A percentile compares a stretch with the other conserved stretches of the same genome.
Evolutionary conservation across 2,113 vertebrate species (phyloP).

Genomic region (Antechinus flavipes): DNA sequence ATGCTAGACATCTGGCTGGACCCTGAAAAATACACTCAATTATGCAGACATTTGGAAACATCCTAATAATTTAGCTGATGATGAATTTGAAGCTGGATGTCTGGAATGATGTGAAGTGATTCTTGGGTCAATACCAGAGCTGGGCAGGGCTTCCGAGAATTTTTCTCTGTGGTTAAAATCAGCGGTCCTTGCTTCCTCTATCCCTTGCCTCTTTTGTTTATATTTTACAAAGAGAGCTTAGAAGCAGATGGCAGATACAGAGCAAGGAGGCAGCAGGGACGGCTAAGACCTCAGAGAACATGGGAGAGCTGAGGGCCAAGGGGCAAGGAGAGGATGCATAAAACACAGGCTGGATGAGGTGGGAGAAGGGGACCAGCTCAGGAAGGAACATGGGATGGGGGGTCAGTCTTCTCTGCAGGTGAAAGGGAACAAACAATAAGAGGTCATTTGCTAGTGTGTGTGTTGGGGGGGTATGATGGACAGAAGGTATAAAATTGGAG

Average conservation of each 20-base stretch:
- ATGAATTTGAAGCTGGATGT: background rate
- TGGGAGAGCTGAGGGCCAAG: background rate
- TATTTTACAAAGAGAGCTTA: background rate
- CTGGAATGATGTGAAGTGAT: background rate
- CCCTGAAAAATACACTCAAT: background rate
- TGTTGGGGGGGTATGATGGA: background rate
- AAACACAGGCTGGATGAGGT: background rate
- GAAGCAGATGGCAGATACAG: background rate
- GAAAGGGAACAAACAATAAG: background rate
- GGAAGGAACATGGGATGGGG: background rate
- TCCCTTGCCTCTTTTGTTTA: background rate
- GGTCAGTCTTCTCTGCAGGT: background rate
- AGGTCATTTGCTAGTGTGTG: background rate
- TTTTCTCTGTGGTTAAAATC: background rate
- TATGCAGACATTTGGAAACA: slow-evolving; percentile 4
- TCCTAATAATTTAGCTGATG: background rate
- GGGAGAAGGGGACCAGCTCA: background rate
- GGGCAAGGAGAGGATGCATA: background rate
- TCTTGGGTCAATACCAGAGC: background rate
- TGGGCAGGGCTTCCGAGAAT: background rate
- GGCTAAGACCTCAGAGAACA: background rate
- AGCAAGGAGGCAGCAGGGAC: background rate
- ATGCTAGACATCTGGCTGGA: background rate
- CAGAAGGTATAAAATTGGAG: background rate
- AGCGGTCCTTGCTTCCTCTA: background rate